These are phyloP conservation scores for Vireo altiloquus DNA, from an alignment of 2,113 vertebrate species.

Conservation along the genomic window DNA sequence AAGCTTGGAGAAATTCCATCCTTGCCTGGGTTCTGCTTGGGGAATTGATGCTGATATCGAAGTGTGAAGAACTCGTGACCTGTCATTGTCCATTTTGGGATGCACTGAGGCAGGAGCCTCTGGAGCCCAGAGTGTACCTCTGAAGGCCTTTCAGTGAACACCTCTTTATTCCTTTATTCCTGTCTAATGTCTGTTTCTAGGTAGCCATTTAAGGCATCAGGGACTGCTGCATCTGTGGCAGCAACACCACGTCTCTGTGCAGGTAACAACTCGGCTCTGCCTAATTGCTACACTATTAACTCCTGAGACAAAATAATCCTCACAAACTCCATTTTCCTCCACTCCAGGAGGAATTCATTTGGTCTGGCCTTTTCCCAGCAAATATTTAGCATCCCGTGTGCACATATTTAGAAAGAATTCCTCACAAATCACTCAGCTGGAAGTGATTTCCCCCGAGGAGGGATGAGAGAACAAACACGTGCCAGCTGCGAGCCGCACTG, in stretches of 20 bases:
- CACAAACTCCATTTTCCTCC: not conserved
- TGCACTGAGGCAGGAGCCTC: too few species aligned
- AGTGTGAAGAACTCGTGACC: too few species aligned
- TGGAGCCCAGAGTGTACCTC: too few species aligned
- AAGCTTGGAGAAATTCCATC: too few species aligned
- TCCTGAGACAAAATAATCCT: not conserved
- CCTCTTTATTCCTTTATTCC: too few species aligned
- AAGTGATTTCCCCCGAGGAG: not conserved
- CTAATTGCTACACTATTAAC: not conserved
- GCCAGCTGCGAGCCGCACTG: not conserved
- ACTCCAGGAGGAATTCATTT: not conserved
- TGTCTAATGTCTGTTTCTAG: too few species aligned
- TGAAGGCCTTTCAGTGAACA: too few species aligned
- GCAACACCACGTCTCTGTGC: rapidly evolving
- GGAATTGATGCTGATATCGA: too few species aligned
- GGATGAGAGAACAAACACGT: not conserved
- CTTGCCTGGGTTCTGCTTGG: too few species aligned
- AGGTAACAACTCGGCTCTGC: not conserved
- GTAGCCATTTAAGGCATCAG: too few species aligned
- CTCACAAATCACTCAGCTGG: not conserved
- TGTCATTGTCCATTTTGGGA: too few species aligned
- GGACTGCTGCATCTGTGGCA: rapidly evolving
- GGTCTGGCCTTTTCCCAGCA: not conserved
- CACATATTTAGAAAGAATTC: not conserved
- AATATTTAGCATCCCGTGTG: not conserved